These are phyloP conservation scores for Cylindroiulus punctatus DNA, from an alignment of 2,888 invertebrate species.

Conservation along the genomic window DNA sequence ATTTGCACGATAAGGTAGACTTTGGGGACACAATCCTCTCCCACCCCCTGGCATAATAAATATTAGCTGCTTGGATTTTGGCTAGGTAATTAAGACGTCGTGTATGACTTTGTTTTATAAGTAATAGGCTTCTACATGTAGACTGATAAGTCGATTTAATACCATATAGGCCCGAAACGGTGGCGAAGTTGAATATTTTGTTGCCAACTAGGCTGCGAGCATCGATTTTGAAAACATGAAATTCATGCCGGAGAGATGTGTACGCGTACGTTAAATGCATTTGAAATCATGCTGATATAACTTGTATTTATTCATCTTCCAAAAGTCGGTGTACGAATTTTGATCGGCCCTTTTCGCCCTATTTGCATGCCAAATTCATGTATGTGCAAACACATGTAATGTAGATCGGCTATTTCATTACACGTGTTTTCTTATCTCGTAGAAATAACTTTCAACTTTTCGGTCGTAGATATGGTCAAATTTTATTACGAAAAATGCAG, in stretches of 20 bases:
- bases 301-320: neutral
- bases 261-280: neutral
- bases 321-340: neutral
- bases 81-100: slow-evolving; percentile 8
- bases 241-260: neutral
- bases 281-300: neutral
- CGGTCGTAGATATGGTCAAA: too few species aligned
- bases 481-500: too few species aligned
- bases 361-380: too few species aligned
- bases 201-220: neutral
- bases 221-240: slow-evolving; percentile 20
- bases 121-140: neutral
- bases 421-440: too few species aligned
- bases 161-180: neutral
- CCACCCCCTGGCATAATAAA: neutral
- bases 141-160: neutral
- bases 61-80: slow-evolving; percentile 10
- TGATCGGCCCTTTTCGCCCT: too few species aligned
- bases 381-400: too few species aligned
- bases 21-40: neutral
- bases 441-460: too few species aligned
- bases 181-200: neutral
- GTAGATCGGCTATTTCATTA: too few species aligned
- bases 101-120: neutral
- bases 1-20: neutral